Base-by-base conservation (phyloP, 53 echinoderm and acorn worm genomes). In the Glandiceps talaboti region DNA sequence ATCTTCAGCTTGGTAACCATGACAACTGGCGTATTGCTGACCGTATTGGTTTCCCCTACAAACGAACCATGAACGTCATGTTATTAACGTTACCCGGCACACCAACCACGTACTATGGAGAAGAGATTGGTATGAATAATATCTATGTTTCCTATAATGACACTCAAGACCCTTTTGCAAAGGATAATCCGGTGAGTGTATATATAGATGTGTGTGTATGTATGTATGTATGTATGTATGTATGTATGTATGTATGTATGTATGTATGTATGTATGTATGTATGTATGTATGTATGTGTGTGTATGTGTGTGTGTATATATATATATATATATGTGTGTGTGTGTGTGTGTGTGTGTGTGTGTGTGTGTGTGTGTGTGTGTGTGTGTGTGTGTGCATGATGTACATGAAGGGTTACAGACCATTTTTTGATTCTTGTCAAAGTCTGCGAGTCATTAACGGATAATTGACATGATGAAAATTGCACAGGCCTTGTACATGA, bases 31-130 rank as follows among this genome's bases (percentile, higher is more conserved):
- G 95, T 76, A 92, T 94, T 31, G 87, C 95, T 74, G 92, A 90
- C 81, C 95, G 95, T 82, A 74, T 92, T 76, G 74, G 74, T 0
- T 27, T 1, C 1, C 27, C 31, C 27, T 88, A 88, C 32, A 81
- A 79, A 27, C 83, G 87, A 25, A 90, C 87, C 14, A 85, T 88
- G 27, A 94, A 94, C 45, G 84, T 94, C 82, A 75, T 94, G 28
- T 77, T 94, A 29, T 81, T 94, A 73, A 94, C 95, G 25, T 80
- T 94, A 1, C 95, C 95, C 0, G 95, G 95, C 14, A 94, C 95
- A 33, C 95, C 95, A 30, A 90, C 91, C 79, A 86, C 88, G 86
- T 94, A 94, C 88, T 92, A 94, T 85, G 95, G 95, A 81, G 95
- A 94, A 33, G 95, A 94, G 81, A 82, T 94, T 77, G 95, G 95